phyloP scores from a whole-genome alignment of 2,113 vertebrate species.

The Phyllostomus discolor region DNA sequence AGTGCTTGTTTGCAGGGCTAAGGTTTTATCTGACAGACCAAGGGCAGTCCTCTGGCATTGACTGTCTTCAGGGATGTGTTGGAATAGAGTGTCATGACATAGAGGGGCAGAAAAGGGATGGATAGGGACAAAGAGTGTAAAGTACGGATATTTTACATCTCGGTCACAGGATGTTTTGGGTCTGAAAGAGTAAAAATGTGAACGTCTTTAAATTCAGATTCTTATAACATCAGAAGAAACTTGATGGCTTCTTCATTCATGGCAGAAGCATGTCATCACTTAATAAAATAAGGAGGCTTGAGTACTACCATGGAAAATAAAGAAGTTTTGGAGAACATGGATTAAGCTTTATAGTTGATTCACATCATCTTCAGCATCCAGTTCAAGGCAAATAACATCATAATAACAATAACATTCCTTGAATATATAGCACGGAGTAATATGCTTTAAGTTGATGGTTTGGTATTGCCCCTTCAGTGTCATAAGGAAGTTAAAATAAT shows the following conservation, averaged over 20 bases:
- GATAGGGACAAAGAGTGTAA: neutral
- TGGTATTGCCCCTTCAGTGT: neutral
- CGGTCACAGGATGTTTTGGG: neutral
- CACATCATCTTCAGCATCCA: neutral
- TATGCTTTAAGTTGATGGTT: neutral
- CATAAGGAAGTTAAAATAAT: neutral
- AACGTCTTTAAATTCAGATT: neutral
- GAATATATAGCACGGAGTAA: neutral
- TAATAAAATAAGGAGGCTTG: neutral
- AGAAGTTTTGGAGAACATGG: neutral
- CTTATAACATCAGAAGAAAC: neutral
- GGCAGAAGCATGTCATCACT: neutral
- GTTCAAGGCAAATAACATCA: neutral
- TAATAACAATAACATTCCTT: neutral
- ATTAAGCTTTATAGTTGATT: neutral
- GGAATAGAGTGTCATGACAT: neutral
- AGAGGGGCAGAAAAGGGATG: neutral
- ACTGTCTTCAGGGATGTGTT: neutral
- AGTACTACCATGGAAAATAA: neutral
- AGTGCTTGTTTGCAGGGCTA: neutral
- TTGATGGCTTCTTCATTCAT: neutral
- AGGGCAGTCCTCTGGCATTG: neutral
- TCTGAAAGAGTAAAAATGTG: neutral
- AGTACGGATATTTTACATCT: neutral
- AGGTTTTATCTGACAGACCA: neutral